Conservation (phyloP, 2,797 vertebrate species). For the Hybognathus amarus region DNA sequence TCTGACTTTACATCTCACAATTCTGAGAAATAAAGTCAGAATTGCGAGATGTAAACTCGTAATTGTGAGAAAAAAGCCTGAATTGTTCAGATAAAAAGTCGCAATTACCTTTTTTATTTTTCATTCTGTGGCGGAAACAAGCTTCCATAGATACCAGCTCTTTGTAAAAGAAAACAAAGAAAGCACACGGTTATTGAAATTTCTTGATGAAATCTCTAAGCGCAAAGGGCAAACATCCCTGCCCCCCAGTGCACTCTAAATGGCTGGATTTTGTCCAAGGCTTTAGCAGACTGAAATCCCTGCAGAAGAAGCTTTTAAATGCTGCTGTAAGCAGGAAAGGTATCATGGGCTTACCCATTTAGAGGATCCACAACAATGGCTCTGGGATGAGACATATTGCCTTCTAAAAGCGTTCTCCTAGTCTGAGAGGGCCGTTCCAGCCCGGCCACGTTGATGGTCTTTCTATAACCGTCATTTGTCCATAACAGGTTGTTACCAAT, state of each 20-base stretch:
- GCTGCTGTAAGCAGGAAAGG: constrained; percentile 42
- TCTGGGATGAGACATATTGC: constrained; percentile 86
- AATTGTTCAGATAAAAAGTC: too few relatives aligned
- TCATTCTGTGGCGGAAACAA: too few relatives aligned
- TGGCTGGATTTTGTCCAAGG: constrained; percentile 25
- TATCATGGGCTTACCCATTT: constrained; percentile 76
- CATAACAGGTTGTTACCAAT: constrained; percentile 88
- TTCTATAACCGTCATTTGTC: constrained; percentile 86
- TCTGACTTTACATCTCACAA: too few relatives aligned
- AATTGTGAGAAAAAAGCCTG: too few relatives aligned
- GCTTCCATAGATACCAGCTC: not conserved
- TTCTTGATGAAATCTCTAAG: constrained; percentile 24
- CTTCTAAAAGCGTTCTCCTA: constrained; percentile 83
- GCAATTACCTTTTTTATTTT: too few relatives aligned
- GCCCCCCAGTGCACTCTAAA: not conserved
- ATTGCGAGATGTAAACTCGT: too few relatives aligned
- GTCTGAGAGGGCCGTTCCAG: constrained; percentile 85
- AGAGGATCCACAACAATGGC: constrained; percentile 87
- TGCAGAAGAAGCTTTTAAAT: constrained; percentile 27
- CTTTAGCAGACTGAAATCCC: constrained; percentile 23
- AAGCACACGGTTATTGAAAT: not conserved
- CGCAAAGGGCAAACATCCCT: constrained; percentile 16
- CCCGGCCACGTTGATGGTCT: constrained; percentile 83
- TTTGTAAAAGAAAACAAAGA: constrained; percentile 9
- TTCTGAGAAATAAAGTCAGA: too few relatives aligned